Conservation (phyloP, 35 echinoderm and acorn worm genomes). For the Strongylocentrotus purpuratus region DNA sequence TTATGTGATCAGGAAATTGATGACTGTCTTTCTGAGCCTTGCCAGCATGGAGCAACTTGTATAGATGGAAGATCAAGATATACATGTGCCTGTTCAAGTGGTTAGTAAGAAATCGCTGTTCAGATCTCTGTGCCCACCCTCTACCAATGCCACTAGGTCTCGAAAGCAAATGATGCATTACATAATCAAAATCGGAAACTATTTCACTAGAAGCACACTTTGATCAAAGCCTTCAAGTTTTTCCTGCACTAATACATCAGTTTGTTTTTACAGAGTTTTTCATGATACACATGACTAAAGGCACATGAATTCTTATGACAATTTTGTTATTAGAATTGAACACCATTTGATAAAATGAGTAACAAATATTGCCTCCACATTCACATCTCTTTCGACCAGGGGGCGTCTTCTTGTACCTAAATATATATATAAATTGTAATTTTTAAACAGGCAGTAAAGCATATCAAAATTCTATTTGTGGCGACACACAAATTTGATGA, state of each 20-base stretch:
- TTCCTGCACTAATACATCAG: background rate
- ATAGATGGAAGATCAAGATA: constrained; percentile 17
- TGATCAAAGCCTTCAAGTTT: background rate
- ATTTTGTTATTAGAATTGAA: no score
- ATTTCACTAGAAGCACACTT: background rate
- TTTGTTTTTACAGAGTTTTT: no score
- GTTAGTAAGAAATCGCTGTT: no score
- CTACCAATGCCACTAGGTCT: background rate
- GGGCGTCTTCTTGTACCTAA: no score
- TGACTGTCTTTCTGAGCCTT: constrained; percentile 40
- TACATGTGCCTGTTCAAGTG: constrained; percentile 21
- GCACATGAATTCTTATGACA: background rate
- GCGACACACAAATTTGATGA: no score
- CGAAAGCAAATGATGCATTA: background rate
- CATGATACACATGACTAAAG: no score
- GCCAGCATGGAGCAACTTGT: constrained; percentile 45
- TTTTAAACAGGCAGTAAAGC: background rate
- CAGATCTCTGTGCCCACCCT: background rate
- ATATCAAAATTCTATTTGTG: no score
- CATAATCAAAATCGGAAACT: no score
- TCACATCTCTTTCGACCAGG: background rate
- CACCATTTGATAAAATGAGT: background rate
- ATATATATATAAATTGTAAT: no score
- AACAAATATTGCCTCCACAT: background rate
- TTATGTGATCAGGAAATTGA: constrained; percentile 30